Evolutionary conservation across 2,113 vertebrate genomes (phyloP).

Genomic region (Charina bottae): DNA sequence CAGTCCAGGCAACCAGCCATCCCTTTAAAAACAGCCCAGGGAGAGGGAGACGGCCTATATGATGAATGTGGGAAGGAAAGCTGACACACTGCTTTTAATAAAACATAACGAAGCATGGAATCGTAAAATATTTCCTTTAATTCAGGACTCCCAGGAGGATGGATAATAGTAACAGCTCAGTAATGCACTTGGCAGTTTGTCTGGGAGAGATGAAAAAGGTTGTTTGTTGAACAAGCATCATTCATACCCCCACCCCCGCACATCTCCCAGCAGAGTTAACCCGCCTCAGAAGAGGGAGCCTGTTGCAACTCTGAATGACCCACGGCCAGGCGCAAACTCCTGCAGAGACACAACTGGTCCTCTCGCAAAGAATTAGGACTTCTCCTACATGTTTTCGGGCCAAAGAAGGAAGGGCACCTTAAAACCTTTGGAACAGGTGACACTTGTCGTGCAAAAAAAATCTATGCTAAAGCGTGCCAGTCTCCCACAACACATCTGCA

Average conservation of each 20-base stretch:
- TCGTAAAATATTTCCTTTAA: slow-evolving; percentile 74
- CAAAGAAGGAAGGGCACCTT: no score
- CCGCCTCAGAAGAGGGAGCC: not conserved
- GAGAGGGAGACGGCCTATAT: not conserved
- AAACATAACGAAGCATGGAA: slow-evolving; percentile 76
- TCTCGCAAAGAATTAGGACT: no score
- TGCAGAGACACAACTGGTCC: not conserved
- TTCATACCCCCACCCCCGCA: not conserved
- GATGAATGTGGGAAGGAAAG: slow-evolving; percentile 49
- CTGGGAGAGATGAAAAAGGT: not conserved
- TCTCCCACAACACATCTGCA: not conserved
- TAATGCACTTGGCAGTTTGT: slow-evolving; percentile 26
- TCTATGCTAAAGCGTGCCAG: not conserved
- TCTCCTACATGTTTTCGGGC: not conserved
- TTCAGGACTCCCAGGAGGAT: slow-evolving; percentile 68
- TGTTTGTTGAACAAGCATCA: not conserved
- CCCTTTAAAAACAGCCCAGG: not conserved
- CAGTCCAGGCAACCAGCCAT: not conserved
- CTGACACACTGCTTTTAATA: slow-evolving; percentile 62
- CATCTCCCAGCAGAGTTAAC: no score
- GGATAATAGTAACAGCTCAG: slow-evolving; percentile 20
- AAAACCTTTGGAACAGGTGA: no score
- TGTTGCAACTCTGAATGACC: not conserved
- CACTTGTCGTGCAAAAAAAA: not conserved
- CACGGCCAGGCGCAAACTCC: not conserved